Percentiles rank a stretch among this genome's conserved stretches.
phyloP scores from a whole-genome alignment of 1,140 invertebrate genomes.

The Caerostris extrusa region DNA sequence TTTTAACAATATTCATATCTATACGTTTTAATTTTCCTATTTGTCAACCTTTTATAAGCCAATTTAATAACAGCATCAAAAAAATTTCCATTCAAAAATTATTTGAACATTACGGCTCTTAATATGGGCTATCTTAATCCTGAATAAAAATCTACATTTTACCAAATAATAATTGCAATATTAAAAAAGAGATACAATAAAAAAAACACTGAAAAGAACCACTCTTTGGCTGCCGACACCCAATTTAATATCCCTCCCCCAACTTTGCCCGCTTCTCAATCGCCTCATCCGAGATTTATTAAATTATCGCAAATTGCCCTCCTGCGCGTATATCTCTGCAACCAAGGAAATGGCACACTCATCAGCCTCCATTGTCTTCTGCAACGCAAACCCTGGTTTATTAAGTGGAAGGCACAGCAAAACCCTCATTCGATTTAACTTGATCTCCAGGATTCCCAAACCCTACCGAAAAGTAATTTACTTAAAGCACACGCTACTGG shows the following conservation, averaged over 20 bases:
- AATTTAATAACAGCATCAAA: too few species aligned
- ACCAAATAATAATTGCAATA: too few species aligned
- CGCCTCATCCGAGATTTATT: not conserved
- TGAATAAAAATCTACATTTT: too few species aligned
- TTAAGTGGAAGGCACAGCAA: not conserved
- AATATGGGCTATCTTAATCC: too few species aligned
- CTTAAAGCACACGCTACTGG: slow-evolving; percentile 14
- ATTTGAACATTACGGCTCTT: too few species aligned
- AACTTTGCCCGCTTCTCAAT: not conserved
- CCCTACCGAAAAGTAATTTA: slow-evolving; percentile 28
- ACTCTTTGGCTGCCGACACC: not conserved
- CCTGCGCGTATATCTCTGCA: not conserved
- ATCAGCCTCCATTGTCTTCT: slow-evolving; percentile 11
- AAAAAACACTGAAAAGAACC: too few species aligned
- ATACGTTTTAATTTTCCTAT: too few species aligned
- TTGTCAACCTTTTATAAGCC: too few species aligned
- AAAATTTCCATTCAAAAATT: too few species aligned
- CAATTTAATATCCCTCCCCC: not conserved
- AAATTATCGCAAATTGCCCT: slow-evolving; percentile 12
- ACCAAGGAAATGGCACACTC: not conserved
- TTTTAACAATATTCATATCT: too few species aligned
- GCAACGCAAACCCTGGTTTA: not conserved
- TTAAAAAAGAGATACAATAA: too few species aligned
- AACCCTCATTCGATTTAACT: slow-evolving; percentile 19
- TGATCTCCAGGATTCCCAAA: not conserved